phyloP scores from a whole-genome alignment of 2,113 vertebrate genomes.

The Dromas ardeola region DNA sequence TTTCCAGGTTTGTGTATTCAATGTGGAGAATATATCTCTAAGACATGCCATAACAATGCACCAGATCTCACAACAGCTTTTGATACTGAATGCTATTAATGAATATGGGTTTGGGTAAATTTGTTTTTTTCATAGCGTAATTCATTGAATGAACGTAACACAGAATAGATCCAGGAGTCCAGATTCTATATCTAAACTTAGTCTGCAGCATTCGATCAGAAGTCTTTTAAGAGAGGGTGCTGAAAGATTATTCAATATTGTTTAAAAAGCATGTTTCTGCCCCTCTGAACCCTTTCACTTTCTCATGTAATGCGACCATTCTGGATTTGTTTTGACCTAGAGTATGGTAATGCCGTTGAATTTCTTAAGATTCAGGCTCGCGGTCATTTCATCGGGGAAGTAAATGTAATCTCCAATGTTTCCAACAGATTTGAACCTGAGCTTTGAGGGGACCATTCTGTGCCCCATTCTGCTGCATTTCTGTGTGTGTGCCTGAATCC shows the following conservation, averaged over 20 bases:
- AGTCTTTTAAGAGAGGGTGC: neutral
- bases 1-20: neutral
- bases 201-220: neutral
- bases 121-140: neutral
- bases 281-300: neutral
- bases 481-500: neutral
- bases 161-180: neutral
- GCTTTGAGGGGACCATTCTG: neutral
- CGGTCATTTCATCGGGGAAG: neutral
- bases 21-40: neutral
- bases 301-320: neutral
- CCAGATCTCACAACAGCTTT: neutral
- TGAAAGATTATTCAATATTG: neutral
- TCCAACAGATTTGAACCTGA: neutral
- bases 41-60: neutral
- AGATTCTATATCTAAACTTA: neutral
- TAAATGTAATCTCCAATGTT: neutral
- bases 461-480: rapidly evolving
- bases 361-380: neutral
- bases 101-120: neutral
- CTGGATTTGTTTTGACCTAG: neutral
- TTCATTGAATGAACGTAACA: neutral
- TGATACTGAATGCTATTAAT: neutral
- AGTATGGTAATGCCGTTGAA: neutral
- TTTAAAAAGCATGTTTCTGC: neutral